Conservation (phyloP, 2,797 vertebrate species). For the Pyrocephalus nanus region DNA sequence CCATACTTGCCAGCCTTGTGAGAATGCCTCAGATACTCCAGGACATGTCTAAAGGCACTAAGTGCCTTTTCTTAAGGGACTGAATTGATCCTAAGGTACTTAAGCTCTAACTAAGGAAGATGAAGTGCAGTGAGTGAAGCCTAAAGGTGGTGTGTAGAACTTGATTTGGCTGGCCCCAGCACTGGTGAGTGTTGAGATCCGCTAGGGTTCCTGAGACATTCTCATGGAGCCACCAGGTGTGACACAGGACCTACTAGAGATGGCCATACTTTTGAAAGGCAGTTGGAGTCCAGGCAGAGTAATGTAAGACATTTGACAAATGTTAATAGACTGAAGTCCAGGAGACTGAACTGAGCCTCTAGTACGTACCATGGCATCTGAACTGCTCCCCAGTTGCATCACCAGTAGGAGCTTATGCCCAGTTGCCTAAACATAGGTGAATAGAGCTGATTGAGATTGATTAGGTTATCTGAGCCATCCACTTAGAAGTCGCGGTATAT, state of each 20-base stretch:
- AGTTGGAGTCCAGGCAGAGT: not conserved
- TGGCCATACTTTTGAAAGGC: not conserved
- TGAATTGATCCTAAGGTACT: not conserved
- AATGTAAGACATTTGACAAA: not conserved
- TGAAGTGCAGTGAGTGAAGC: not conserved
- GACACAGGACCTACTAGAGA: not conserved
- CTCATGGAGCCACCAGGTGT: not conserved
- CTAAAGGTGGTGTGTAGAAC: not conserved
- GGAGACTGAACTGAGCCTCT: not conserved
- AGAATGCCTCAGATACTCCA: not conserved
- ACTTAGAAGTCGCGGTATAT: not conserved
- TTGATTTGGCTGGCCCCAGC: not conserved
- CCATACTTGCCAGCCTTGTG: not conserved
- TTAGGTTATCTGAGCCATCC: not conserved
- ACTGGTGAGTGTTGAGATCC: not conserved
- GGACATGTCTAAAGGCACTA: not conserved
- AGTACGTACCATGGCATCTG: not conserved
- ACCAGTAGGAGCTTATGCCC: not conserved
- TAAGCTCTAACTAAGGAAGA: not conserved
- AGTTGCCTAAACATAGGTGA: not conserved
- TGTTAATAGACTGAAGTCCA: not conserved
- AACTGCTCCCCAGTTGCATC: not conserved
- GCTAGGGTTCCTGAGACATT: not conserved
- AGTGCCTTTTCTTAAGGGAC: not conserved
- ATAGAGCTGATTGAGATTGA: not conserved